These are phyloP conservation scores for Acropora tenuis DNA, from an alignment of 64 coral and sea anemone species.

Conservation along the genomic window DNA sequence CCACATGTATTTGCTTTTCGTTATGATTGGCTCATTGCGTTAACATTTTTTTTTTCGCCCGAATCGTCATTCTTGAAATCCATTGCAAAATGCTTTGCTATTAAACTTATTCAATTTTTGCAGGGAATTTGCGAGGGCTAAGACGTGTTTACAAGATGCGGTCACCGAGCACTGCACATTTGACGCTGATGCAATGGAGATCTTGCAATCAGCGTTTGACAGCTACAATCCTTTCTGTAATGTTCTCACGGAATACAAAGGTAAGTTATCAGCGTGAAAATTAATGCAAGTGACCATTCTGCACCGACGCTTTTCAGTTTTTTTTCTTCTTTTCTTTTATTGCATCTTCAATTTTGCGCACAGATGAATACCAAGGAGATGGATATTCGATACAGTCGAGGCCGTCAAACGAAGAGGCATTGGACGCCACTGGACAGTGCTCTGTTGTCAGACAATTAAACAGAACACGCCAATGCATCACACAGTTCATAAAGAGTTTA, in stretches of 20 bases:
- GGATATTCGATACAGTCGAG: neutral
- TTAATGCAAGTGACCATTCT: too few species aligned
- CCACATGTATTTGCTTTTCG: too few species aligned
- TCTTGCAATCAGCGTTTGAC: slow-evolving; percentile 40
- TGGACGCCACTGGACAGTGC: slow-evolving; percentile 14
- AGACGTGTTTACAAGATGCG: slow-evolving; percentile 30
- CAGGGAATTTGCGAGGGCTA: slow-evolving; percentile 17
- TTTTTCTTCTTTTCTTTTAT: too few species aligned
- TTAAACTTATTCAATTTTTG: too few species aligned
- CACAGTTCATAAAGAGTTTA: slow-evolving; percentile 11
- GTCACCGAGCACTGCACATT: neutral
- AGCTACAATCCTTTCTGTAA: slow-evolving; percentile 40
- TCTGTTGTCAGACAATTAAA: slow-evolving; percentile 21
- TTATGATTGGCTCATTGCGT: too few species aligned
- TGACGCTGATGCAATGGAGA: slow-evolving; percentile 16
- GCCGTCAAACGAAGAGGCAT: slow-evolving; percentile 1
- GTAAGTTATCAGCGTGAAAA: neutral
- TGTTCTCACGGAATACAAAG: neutral
- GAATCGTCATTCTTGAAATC: neutral
- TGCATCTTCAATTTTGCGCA: neutral
- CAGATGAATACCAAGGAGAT: neutral
- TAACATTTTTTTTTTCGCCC: too few species aligned
- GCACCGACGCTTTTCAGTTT: too few species aligned
- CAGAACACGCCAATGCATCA: slow-evolving; percentile 40
- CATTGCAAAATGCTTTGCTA: too few species aligned